Base-by-base conservation (phyloP, 53 echinoderm and acorn worm genomes). In the Temnopleurus reevesii region DNA sequence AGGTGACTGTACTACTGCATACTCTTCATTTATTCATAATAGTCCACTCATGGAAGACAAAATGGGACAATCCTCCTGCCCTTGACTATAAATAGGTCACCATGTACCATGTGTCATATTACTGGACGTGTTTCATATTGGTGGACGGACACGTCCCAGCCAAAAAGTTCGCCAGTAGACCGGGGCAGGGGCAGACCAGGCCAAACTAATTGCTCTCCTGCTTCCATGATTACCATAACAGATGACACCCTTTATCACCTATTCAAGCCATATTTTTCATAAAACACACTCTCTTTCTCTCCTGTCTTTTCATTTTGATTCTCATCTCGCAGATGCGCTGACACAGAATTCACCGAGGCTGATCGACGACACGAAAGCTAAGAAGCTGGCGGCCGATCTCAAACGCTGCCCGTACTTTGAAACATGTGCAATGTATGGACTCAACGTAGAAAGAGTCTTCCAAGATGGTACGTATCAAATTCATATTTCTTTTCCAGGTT, bases 381-480 rank as follows among this genome's bases (percentile, higher is more conserved):
- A 94, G 84, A 96, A 95, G 90, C 94, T 99, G 46, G 96, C 96
- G 41, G 93, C 96, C 23, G 96, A 95, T 90, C 91, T 99, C 46
- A 99, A 99, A 83, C 92, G 94, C 46, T 99, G 99, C 63, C 93
- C 96, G 45, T 96, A 94, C 91, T 99, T 96, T 83, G 99, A 99
- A 96, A 99, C 99, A 89, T 99, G 99, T 99, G 99, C 99, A 95
- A 99, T 95, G 95, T 99, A 96, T 77, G 99, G 99, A 92, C 95
- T 95, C 91, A 99, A 99, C 83, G 95, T 99, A 45, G 99, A 99
- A 80, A 91, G 99, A 81, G 99, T 99, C 94, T 99, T 99, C 93
- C 96, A 99, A 92, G 99, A 96, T 93, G 96, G 99, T 99, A 90
- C 83, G 95, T 89, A 45, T 24, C 53, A 5, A 1, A 55, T 21